Evolutionary conservation across 2,113 vertebrate genomes (phyloP).

Genomic region (Piprites chloris): DNA sequence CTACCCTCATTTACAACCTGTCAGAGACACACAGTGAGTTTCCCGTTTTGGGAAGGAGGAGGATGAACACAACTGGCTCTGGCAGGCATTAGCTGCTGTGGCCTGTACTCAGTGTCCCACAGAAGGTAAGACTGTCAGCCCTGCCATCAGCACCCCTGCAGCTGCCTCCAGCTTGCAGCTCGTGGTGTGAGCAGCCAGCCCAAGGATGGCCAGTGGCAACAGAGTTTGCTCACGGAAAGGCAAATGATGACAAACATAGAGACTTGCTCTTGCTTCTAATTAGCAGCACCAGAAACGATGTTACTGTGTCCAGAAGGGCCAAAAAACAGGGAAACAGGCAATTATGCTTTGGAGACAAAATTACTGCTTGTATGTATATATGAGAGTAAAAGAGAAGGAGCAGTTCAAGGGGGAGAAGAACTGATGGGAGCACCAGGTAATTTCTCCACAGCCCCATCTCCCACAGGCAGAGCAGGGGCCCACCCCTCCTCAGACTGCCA

Average conservation of each 20-base stretch:
- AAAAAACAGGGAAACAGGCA: neutral
- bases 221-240: neutral
- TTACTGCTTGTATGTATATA: too few relatives aligned
- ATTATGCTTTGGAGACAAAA: neutral
- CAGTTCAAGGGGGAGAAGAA: neutral
- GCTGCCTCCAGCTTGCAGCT: neutral
- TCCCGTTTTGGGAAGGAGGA: neutral
- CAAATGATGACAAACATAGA: neutral
- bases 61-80: neutral
- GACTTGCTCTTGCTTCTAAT: neutral
- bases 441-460: neutral
- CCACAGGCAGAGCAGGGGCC: neutral
- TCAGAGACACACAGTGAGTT: neutral
- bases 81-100: neutral
- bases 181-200: neutral
- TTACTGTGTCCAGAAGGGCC: neutral
- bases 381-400: neutral
- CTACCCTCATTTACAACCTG: neutral
- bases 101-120: accelerated
- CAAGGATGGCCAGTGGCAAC: neutral
- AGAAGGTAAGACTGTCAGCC: neutral
- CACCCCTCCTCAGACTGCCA: neutral
- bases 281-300: neutral
- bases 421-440: neutral
- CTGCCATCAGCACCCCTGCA: neutral